A percentile compares a stretch with the other conserved stretches of the same genome.
Evolutionary conservation across 2,888 invertebrate genomes (phyloP).

Genomic region (Lysandra bellargus): DNA sequence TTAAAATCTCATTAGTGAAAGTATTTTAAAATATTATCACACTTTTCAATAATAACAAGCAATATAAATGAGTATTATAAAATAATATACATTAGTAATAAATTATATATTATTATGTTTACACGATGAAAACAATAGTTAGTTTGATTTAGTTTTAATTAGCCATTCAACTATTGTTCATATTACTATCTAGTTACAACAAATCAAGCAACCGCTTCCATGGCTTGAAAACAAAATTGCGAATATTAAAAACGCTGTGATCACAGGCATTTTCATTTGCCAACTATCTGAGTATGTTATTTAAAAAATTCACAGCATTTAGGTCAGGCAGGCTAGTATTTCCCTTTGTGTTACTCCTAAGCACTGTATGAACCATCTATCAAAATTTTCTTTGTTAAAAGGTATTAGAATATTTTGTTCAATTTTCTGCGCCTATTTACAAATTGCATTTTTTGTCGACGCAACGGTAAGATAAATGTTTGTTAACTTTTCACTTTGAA

Average conservation of each 20-base stretch:
- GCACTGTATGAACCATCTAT: neutral
- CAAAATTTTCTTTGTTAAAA: conserved; percentile 5
- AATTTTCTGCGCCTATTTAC: neutral
- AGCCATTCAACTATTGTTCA: neutral
- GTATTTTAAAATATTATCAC: too few relatives aligned
- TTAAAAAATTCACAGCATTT: conserved; percentile 23
- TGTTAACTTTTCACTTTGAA: neutral
- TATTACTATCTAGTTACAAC: neutral
- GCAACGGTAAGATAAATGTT: neutral
- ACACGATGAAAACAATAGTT: neutral
- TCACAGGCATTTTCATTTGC: neutral
- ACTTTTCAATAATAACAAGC: too few relatives aligned
- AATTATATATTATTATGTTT: too few relatives aligned
- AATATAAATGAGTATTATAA: too few relatives aligned
- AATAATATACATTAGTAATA: too few relatives aligned
- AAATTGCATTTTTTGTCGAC: neutral
- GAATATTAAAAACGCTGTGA: conserved; percentile 3
- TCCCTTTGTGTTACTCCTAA: conserved; percentile 13
- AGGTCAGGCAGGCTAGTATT: conserved; percentile 20
- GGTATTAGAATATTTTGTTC: neutral
- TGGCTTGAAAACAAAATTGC: neutral
- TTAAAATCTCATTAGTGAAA: too few relatives aligned
- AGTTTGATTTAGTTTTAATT: neutral
- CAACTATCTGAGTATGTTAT: conserved; percentile 18
- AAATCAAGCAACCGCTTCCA: neutral